phyloP scores from a whole-genome alignment of 1,140 invertebrate genomes.

The Wasmannia auropunctata region DNA sequence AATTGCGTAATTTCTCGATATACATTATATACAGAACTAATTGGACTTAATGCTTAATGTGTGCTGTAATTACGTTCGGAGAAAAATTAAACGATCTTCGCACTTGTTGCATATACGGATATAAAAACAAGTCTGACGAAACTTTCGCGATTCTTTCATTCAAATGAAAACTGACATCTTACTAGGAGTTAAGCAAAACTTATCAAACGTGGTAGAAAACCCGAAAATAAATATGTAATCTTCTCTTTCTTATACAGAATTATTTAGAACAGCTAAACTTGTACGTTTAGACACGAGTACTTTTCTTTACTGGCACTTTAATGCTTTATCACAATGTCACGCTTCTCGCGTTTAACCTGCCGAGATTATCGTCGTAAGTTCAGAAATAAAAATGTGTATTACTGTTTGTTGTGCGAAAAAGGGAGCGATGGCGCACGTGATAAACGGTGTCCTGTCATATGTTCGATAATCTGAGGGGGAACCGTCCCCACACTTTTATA shows the following conservation, averaged over 20 bases:
- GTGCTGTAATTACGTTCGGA: background rate
- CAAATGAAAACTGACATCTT: background rate
- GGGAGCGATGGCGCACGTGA: constrained; percentile 35
- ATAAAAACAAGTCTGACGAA: background rate
- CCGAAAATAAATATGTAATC: background rate
- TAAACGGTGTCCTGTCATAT: constrained; percentile 51
- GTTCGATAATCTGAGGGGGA: constrained; percentile 49
- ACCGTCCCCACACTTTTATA: constrained; percentile 59
- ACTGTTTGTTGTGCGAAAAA: constrained; percentile 28
- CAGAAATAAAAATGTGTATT: constrained; percentile 20
- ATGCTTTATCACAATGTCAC: constrained; percentile 1
- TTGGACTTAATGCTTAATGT: background rate
- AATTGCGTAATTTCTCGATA: constrained; percentile 5
- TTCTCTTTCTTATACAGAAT: background rate
- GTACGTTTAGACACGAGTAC: background rate
- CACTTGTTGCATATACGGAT: background rate
- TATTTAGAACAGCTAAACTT: background rate
- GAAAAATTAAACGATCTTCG: background rate
- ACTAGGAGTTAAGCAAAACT: background rate
- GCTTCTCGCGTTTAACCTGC: background rate
- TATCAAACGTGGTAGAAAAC: background rate
- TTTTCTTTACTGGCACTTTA: background rate
- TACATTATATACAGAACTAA: constrained; percentile 5
- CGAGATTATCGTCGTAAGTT: constrained; percentile 8
- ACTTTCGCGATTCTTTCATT: background rate